Conservation (phyloP, 2,113 vertebrate species). For the Albula goreensis region DNA sequence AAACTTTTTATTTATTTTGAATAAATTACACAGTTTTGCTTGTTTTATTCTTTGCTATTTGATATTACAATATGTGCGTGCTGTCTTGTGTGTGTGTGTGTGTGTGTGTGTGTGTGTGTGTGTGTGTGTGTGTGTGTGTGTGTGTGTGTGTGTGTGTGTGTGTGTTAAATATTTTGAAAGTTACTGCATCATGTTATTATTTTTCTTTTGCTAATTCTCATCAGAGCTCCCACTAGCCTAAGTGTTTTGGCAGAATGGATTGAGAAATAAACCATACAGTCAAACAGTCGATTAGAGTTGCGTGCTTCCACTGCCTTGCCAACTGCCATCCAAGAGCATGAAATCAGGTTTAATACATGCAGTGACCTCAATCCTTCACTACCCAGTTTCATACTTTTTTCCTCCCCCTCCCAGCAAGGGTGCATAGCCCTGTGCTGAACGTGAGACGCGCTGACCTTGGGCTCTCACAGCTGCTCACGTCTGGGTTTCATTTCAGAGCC, state of each 20-base stretch:
- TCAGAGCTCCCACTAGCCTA: too few species aligned
- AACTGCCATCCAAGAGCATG: conserved; percentile 34
- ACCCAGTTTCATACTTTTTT: neutral
- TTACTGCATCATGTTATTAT: too few species aligned
- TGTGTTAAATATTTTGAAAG: too few species aligned
- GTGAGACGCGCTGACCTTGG: conserved; percentile 24
- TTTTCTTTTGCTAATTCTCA: too few species aligned
- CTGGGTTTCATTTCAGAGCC: conserved; percentile 39
- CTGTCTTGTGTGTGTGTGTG: too few species aligned
- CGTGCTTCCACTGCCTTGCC: conserved; percentile 22
- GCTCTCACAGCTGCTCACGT: conserved; percentile 24
- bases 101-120: too few species aligned
- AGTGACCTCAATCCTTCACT: conserved; percentile 27
- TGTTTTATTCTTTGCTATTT: too few species aligned
- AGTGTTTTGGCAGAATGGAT: neutral
- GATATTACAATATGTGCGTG: too few species aligned
- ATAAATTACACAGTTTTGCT: too few species aligned
- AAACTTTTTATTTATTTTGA: too few species aligned
- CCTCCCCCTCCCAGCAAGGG: neutral
- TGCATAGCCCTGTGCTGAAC: neutral
- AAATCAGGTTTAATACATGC: conserved; percentile 32
- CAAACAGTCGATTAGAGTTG: conserved; percentile 10
- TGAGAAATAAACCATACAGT: conserved; percentile 9
- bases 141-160: too few species aligned
- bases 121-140: too few species aligned